Conservation (phyloP, 1,140 invertebrate genomes). For the Brachionus angularis region DNA sequence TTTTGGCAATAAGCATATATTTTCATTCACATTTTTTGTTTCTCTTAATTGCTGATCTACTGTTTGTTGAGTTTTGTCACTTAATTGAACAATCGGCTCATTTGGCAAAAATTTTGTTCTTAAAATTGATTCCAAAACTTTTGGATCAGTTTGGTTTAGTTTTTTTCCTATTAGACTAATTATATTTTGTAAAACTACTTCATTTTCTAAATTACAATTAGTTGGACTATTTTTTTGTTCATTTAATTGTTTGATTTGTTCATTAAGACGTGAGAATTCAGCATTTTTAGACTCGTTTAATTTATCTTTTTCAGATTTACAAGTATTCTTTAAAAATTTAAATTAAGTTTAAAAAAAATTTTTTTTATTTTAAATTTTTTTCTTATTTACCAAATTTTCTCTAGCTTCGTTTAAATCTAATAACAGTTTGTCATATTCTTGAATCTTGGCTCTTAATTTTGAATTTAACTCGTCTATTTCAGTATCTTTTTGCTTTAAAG, state of each 20-base stretch:
- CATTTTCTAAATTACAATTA: not conserved
- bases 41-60: not conserved
- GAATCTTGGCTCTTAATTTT: not conserved
- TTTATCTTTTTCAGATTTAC: conserved; percentile 24
- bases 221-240: not conserved
- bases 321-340: not conserved
- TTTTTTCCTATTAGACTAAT: too few relatives aligned
- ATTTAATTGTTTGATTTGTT: not conserved
- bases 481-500: not conserved
- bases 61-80: not conserved
- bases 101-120: too few relatives aligned
- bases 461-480: conserved; percentile 22
- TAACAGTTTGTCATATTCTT: conserved; percentile 7
- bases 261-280: not conserved
- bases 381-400: not conserved
- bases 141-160: too few relatives aligned
- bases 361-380: not conserved
- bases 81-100: not conserved
- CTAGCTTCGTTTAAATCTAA: conserved; percentile 11
- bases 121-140: too few relatives aligned
- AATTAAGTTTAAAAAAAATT: too few relatives aligned
- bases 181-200: too few relatives aligned
- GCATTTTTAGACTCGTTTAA: not conserved
- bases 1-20: conserved; percentile 54
- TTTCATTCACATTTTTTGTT: conserved; percentile 40